These are phyloP conservation scores for Arge pagana DNA, from an alignment of 2,888 invertebrate genomes.

Conservation along the genomic window DNA sequence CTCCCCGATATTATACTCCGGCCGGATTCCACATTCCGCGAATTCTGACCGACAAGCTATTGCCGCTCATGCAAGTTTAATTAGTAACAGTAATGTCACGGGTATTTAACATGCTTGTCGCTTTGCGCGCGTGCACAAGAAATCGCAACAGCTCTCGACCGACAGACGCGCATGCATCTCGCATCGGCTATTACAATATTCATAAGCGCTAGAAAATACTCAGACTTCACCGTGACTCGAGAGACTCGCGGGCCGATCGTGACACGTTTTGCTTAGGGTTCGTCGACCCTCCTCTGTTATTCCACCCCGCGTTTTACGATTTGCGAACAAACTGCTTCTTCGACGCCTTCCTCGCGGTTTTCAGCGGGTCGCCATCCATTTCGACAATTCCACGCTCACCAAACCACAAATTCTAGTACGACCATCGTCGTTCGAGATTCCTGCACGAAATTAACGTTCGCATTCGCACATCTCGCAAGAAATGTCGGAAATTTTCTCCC, in stretches of 20 bases:
- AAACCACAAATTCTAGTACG: no score
- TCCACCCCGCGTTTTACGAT: slow-evolving; percentile 11
- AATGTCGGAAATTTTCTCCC: no score
- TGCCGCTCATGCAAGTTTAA: slow-evolving; percentile 27
- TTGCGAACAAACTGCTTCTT: slow-evolving; percentile 9
- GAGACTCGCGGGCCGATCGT: slow-evolving; percentile 23
- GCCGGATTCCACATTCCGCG: slow-evolving; percentile 24
- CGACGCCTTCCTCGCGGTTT: no score
- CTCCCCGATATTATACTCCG: slow-evolving; percentile 9
- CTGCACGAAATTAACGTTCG: no score
- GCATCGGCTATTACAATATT: slow-evolving; percentile 25
- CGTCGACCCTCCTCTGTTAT: slow-evolving; percentile 1
- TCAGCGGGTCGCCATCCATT: no score
- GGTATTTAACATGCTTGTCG: slow-evolving; percentile 27
- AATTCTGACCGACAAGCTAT: slow-evolving; percentile 23
- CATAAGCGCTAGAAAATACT: slow-evolving; percentile 26
- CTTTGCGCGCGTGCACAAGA: slow-evolving; percentile 24
- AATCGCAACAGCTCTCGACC: slow-evolving; percentile 16
- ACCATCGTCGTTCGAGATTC: no score
- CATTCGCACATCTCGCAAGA: no score
- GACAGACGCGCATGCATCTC: slow-evolving; percentile 23
- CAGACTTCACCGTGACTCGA: slow-evolving; percentile 4
- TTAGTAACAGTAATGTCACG: slow-evolving; percentile 27
- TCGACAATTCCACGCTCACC: no score
- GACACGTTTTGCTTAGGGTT: slow-evolving; percentile 23